Conservation (phyloP, 1,140 invertebrate species). For the Stenopsyche tienmushanensis region DNA sequence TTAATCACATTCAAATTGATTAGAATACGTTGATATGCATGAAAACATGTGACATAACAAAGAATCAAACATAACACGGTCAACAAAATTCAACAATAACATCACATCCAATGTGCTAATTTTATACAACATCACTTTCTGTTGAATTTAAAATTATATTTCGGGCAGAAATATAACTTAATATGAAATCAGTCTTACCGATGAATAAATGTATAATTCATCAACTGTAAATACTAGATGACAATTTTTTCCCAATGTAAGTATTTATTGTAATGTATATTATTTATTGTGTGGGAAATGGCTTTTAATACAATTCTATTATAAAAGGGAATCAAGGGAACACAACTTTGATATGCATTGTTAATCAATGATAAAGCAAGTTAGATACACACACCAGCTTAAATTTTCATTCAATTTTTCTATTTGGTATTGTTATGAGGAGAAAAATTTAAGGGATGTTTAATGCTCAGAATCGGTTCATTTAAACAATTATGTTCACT, state of each 20-base stretch:
- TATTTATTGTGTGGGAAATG: not conserved
- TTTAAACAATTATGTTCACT: conserved; percentile 52
- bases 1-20: not conserved
- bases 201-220: not conserved
- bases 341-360: conserved; percentile 38
- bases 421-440: conserved; percentile 10
- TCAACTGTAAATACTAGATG: not conserved
- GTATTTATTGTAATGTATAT: not conserved
- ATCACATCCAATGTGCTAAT: not conserved
- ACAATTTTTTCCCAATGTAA: too few relatives aligned
- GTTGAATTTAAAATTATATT: not conserved
- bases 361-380: conserved; percentile 35
- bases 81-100: conserved; percentile 24
- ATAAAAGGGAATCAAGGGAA: conserved; percentile 35
- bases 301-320: not conserved
- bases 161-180: too few relatives aligned
- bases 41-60: conserved; percentile 13
- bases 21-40: conserved; percentile 17
- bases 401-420: conserved; percentile 18
- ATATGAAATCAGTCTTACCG: not conserved
- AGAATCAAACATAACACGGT: conserved; percentile 19
- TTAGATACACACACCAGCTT: conserved; percentile 36
- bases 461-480: conserved; percentile 5
- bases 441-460: not conserved
- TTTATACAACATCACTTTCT: not conserved